Base-by-base conservation (phyloP, 2,888 invertebrate genomes). In the Doris montereyensis region DNA sequence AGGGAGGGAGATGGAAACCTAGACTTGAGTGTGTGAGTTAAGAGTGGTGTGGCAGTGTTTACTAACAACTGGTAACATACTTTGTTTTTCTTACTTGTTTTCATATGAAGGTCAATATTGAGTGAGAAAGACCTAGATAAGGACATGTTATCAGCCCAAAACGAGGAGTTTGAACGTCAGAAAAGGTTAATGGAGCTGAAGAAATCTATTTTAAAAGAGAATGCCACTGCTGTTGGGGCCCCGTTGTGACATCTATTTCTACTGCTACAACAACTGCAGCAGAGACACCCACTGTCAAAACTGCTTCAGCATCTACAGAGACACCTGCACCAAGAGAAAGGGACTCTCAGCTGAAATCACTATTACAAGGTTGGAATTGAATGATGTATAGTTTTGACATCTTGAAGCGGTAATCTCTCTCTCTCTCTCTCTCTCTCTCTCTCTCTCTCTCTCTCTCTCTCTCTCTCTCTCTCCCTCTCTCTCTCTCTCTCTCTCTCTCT, bases 121-220 rank as follows among this genome's bases (percentile, higher is more conserved):
- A 96, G 96, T 88, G 97, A 97, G 88, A 96, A 96, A 82, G 96
- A 97, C 89, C 92, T 98, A 82, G 98, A 98, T 90, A 96, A 96
- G 82, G 96, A 96, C 17, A 98, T 98, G 1, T 92, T 97, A 76
- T 95, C 95, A 30, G 98, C 98, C 0, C 98, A 98, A 91, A 93
- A 96, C 41, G 97, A 97, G 90, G 98, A 98, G 93, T 95, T 96
- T 83, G 97, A 98, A 91, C 86, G 93, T 68, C 91, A 92, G 82
- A 88, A 88, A 75, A 87, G 92, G 74, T 84, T 92, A 60, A 87
- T 88, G 80, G 92, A 92, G 81, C 86, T 90, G n/a, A 91, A 92
- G 85, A 89, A 91, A 81, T 82, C 87, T 2, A 84, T 89, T 2
- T 67, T 81, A 35, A 81, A 70, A 58, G 80, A 80, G 17, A 76